These are phyloP conservation scores for Andrena praecox DNA, from an alignment of 2,888 invertebrate species.

Conservation along the genomic window DNA sequence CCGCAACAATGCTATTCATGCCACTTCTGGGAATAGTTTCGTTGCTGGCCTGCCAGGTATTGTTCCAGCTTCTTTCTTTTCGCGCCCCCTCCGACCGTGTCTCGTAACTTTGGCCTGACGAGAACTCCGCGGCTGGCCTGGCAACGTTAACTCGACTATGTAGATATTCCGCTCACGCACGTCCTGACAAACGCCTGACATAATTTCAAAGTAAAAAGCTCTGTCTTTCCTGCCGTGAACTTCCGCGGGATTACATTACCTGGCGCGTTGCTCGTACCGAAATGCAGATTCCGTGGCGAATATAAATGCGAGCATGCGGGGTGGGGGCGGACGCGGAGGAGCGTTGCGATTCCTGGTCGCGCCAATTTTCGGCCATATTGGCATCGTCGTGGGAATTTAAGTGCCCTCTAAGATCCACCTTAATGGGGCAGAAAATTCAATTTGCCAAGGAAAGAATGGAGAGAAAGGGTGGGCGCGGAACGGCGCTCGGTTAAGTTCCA, in stretches of 20 bases:
- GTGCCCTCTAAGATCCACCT: constrained; percentile 36
- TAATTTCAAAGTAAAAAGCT: constrained; percentile 61
- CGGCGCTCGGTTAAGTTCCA: constrained; percentile 29
- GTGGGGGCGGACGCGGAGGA: background rate
- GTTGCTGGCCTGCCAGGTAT: constrained; percentile 40
- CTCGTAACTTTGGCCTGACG: constrained; percentile 30
- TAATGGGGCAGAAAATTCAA: constrained; percentile 57
- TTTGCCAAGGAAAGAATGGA: constrained; percentile 28
- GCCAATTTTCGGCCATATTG: constrained; percentile 49
- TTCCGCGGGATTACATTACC: constrained; percentile 39
- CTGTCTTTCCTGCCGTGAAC: constrained; percentile 33
- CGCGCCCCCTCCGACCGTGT: background rate
- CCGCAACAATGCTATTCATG: constrained; percentile 64
- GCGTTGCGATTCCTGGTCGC: constrained; percentile 6
- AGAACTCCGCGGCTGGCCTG: constrained; percentile 2
- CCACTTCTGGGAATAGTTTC: constrained; percentile 63
- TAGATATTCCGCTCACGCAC: constrained; percentile 56
- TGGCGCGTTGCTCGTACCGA: constrained; percentile 17
- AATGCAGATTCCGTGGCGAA: constrained; percentile 28
- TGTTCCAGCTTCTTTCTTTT: constrained; percentile 34
- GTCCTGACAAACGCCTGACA: constrained; percentile 58
- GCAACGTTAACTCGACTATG: constrained; percentile 28
- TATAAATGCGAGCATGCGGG: constrained; percentile 18
- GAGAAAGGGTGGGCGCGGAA: background rate
- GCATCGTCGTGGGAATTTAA: constrained; percentile 26